Base-by-base conservation (phyloP, 1,140 invertebrate genomes). In the Eriosoma lanigerum region DNA sequence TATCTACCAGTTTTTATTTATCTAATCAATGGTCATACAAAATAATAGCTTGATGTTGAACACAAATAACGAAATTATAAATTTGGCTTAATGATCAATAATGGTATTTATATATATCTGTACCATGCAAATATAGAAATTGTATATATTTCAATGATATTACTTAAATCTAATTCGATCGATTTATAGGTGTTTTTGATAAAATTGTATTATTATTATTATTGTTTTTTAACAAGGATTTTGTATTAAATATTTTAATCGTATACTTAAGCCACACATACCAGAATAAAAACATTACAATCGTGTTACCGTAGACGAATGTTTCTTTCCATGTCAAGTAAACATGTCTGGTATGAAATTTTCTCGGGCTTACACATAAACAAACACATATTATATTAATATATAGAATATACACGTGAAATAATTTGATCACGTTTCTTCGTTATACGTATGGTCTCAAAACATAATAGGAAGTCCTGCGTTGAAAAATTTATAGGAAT, bases 381-480 rank as follows among this genome's bases (percentile, higher is more conserved):
- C 32, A 8, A 3, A 38, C 32, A 38, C 32, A 38, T 38, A 38
- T 38, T 38, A 38, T 38, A 38, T 38, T 38, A n/a, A n/a, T n/a
- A n/a, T n/a, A n/a, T n/a, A n/a, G n/a, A n/a, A 9, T 15, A 21
- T n/a, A 17, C 26, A 17, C 13, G 32, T 12, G 9, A 72, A 72
- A 72, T 52, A 52, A 72, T 72, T 72, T 52, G 68, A 72, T 72
- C 68, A 52, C 68, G 68, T 72, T 52, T 52, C 44, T 50, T 52
- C 26, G 68, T 72, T 52, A 72, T 46, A 52, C 48, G 68, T 72
- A 72, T 52, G 46, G 48, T 72, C 68, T 29, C 46, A 21, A 29
- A 72, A 52, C 15, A 9, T 72, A 72, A 72, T 29, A 72, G 50
- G 46, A 72, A 72, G 44, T 50, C 17, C 1, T 8, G 24, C 21